Evolutionary conservation across 2,888 invertebrate genomes (phyloP), one percentile per base, ranked within the genome.

Genomic region (Tiphia femorata): DNA sequence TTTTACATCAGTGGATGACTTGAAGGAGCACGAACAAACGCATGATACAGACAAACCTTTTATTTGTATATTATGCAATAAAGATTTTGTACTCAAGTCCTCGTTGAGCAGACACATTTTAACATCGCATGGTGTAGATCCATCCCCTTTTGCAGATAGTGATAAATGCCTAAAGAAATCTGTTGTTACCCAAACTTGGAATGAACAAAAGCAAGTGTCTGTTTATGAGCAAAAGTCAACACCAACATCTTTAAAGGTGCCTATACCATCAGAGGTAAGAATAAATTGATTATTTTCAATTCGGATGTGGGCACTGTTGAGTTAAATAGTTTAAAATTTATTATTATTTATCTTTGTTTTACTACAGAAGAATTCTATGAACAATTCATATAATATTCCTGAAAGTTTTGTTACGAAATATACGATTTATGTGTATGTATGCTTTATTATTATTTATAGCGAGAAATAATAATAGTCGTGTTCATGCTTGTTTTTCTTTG

Each of bases 41-140:
- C 82, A 84, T 53, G 77, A 81, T 27, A 70, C 71, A 6, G 75
- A 77, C 46, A 84, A 78, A 50, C 84, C 84, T 1, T 86, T 83
- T 63, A 75, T 84, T 21, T 88, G 88, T 72, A 75, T 87, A 46
- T 65, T 87, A n/a, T 88, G 88, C 64, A 86, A 86, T 46, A 81
- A 83, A 61, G 84, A 84, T 54, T 86, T 87, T 57, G 74, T 77
- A 1, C 75, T 84, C 10, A 82, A 86, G 38, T 78, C 84, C 3
- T 82, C 84, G n/a, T 72, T 88, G 47, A 86, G 86, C 16, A 76
- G 84, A 56, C 88, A 88, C 64, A 85, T 88, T 38, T 81, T 85
- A 47, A 84, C 85, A 38, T 78, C 80, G n/a, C 88, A 88, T 62
- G 86, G 86, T 0, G 85, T 86, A 29, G 86, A 87, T 73, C 85